These are phyloP conservation scores for Nesoenas mayeri DNA, from an alignment of 2,113 vertebrate species.

Conservation along the genomic window DNA sequence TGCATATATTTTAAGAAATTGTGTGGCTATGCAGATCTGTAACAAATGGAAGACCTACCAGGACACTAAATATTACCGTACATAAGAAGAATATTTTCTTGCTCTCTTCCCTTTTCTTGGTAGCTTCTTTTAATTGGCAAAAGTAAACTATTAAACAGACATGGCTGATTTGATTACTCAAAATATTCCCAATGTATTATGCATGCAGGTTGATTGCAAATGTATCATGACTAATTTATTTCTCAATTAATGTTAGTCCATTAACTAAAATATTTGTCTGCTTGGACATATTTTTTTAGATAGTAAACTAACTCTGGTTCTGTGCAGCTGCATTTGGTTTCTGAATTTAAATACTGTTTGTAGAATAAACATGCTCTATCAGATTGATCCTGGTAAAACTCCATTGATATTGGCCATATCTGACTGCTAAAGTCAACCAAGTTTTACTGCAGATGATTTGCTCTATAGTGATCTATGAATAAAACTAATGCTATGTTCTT, in stretches of 20 bases:
- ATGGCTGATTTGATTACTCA: constrained; percentile 25
- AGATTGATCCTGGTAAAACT: not conserved
- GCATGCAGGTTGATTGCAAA: constrained; percentile 39
- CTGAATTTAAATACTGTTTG: not conserved
- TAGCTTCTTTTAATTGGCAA: not conserved
- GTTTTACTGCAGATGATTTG: not conserved
- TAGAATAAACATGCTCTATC: not conserved
- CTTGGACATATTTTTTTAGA: not conserved
- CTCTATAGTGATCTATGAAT: not conserved
- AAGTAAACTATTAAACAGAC: constrained; percentile 11
- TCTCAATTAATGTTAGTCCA: constrained; percentile 44
- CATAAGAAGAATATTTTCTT: constrained; percentile 6
- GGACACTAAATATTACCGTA: not conserved
- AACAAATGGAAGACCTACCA: not conserved
- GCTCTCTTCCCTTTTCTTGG: not conserved
- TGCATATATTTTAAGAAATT: not conserved
- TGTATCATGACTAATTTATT: constrained; percentile 56
- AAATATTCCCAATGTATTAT: constrained; percentile 46
- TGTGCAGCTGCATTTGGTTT: not conserved
- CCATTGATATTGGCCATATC: not conserved
- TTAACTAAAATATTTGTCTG: constrained; percentile 61
- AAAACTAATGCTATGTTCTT: not conserved
- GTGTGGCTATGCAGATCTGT: not conserved
- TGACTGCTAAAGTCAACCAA: not conserved
- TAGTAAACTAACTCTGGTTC: not conserved